Percentiles rank a stretch among this genome's conserved stretches.
Conservation (phyloP, 2,113 vertebrate species). For the Pomatostomus ruficeps region DNA sequence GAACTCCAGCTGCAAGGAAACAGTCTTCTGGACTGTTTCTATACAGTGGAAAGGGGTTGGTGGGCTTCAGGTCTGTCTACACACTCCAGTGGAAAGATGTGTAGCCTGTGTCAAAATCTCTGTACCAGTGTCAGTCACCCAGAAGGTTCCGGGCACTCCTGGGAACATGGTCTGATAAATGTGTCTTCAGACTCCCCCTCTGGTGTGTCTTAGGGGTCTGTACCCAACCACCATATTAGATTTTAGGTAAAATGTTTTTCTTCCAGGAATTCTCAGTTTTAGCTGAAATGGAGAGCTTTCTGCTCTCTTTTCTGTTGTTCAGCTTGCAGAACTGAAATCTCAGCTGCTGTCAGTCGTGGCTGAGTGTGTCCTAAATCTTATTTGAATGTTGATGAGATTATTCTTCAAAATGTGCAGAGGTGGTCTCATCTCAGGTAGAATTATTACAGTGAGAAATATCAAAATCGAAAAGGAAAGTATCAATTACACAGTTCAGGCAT, state of each 20-base stretch:
- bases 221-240: background rate
- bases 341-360: background rate
- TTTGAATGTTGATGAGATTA: background rate
- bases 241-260: background rate
- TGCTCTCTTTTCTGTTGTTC: background rate
- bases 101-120: background rate
- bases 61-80: background rate
- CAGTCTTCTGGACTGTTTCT: background rate
- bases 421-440: background rate
- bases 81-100: background rate
- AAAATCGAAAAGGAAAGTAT: conserved; percentile 5
- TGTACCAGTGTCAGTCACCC: background rate
- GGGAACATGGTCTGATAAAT: background rate
- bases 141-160: background rate
- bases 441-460: background rate
- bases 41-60: background rate
- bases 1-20: background rate
- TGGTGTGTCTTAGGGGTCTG: background rate
- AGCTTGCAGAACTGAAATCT: background rate
- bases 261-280: background rate
- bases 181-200: background rate
- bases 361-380: background rate
- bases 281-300: background rate
- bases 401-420: conserved; percentile 2
- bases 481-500: background rate